phyloP scores from a whole-genome alignment of 2,113 vertebrate genomes.

The Toxotes chatareus region DNA sequence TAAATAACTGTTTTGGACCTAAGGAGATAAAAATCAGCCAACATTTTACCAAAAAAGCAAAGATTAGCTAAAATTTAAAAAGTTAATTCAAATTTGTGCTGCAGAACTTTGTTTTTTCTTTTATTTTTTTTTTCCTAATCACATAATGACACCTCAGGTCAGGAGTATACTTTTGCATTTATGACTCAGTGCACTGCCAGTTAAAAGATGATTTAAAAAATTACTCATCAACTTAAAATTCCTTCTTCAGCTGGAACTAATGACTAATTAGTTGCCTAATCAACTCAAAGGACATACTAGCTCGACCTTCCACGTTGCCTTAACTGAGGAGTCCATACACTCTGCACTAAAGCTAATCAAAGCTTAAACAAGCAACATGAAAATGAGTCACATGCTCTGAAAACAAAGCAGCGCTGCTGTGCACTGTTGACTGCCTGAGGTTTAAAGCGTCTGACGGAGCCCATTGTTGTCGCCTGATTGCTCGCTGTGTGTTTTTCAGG shows the following conservation, averaged over 20 bases:
- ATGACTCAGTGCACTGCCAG: not conserved
- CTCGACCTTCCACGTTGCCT: not conserved
- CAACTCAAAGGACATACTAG: not conserved
- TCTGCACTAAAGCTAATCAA: constrained; percentile 25
- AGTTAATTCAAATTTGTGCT: not conserved
- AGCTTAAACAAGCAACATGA: constrained; percentile 44
- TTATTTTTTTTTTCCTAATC: not conserved
- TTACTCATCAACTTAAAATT: not conserved
- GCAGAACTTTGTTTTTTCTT: not conserved
- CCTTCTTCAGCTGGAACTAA: not conserved
- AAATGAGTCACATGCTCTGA: constrained; percentile 50
- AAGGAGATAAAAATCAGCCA: not conserved
- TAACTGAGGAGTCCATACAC: not conserved
- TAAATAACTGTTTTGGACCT: not conserved
- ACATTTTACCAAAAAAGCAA: not conserved
- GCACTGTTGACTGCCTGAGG: constrained; percentile 41
- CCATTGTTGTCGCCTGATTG: constrained; percentile 88
- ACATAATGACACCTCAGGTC: not conserved
- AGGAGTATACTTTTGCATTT: not conserved
- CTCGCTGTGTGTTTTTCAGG: constrained; percentile 85
- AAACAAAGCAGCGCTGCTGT: constrained; percentile 57
- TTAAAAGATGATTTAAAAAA: not conserved
- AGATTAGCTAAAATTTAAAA: too few relatives aligned
- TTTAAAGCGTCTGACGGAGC: constrained; percentile 46
- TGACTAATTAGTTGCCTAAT: not conserved